Evolutionary conservation across 2,113 vertebrate species (phyloP), one percentile per base, ranked within the genome.

Genomic region (Empidonax alnorum): DNA sequence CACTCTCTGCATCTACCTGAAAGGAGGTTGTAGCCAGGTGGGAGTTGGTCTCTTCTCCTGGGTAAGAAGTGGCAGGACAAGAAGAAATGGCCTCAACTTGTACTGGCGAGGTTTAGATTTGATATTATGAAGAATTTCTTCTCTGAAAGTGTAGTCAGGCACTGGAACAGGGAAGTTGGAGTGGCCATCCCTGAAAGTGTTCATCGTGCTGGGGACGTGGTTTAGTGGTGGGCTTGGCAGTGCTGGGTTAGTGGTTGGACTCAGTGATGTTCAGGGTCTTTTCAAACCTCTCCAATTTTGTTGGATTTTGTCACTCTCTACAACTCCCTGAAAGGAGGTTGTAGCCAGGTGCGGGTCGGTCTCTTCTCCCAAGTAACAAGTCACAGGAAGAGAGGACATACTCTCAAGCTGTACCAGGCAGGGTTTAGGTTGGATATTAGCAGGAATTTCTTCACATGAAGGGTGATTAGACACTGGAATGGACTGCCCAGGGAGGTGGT

Each of bases 41-140:
- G 16, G 6, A 23, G 1, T 21, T 41, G 30, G 8, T 50, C 21
- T 59, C 52, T 21, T 49, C 50, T 50, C 31, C 22, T 31, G 23
- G 50, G 6, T 11, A 13, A 37, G 7, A 47, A 55, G 58, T 21
- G 35, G 15, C 17, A 65, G 50, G 31, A 58, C 0, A 0, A 73
- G 12, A 66, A 22, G 31, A 50, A 50, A 50, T 1, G 9, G 9
- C 50, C 18, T 2, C 37, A 50, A 30, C 19, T 39, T 30, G 52
- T 30, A 8, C 53, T 10, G 19, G 4, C 3, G 6, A 53, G 16
- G 6, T 41, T 75, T 39, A 46, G 46, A 21, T 21, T 46, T 53
- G n/a, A 22, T 61, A 22, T 30, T 4, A n/a, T 10, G 39, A 21
- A 53, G 39, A 39, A 62, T 22, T 10, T 62, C 39, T 55, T 68